These are phyloP conservation scores for Boloria euphrosyne DNA, from an alignment of 2,888 invertebrate genomes.

Conservation along the genomic window DNA sequence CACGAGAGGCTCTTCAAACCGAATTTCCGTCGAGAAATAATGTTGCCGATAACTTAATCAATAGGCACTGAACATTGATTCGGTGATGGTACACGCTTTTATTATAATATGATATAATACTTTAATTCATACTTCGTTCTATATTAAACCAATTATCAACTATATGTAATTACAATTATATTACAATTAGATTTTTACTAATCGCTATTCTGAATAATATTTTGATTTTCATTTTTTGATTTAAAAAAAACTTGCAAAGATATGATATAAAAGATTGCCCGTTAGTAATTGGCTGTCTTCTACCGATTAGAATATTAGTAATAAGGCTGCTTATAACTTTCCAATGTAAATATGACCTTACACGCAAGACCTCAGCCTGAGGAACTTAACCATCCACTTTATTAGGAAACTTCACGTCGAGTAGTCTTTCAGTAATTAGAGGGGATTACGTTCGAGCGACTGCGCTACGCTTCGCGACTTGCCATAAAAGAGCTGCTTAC, in stretches of 20 bases:
- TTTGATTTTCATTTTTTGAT: no score
- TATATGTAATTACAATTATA: no score
- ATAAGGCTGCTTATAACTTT: background rate
- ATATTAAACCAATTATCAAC: no score
- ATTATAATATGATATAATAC: background rate
- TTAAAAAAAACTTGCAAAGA: background rate
- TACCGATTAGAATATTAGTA: background rate
- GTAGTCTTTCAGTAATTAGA: constrained; percentile 77
- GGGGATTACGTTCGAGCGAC: constrained; percentile 71
- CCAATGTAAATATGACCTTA: constrained; percentile 8
- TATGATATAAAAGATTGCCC: background rate
- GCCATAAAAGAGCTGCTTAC: constrained; percentile 44
- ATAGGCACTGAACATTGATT: constrained; percentile 11
- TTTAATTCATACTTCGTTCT: no score
- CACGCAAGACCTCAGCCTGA: constrained; percentile 25
- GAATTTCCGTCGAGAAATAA: constrained; percentile 31
- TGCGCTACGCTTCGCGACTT: constrained; percentile 57
- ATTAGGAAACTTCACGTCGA: constrained; percentile 76
- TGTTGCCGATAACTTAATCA: constrained; percentile 30
- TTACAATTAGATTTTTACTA: no score
- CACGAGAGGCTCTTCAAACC: constrained; percentile 33
- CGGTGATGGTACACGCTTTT: background rate
- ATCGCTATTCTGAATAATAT: no score
- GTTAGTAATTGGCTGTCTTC: background rate
- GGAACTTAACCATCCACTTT: constrained; percentile 72